Evolutionary conservation across 2,113 vertebrate species (phyloP).

Genomic region (Vicugna pacos): DNA sequence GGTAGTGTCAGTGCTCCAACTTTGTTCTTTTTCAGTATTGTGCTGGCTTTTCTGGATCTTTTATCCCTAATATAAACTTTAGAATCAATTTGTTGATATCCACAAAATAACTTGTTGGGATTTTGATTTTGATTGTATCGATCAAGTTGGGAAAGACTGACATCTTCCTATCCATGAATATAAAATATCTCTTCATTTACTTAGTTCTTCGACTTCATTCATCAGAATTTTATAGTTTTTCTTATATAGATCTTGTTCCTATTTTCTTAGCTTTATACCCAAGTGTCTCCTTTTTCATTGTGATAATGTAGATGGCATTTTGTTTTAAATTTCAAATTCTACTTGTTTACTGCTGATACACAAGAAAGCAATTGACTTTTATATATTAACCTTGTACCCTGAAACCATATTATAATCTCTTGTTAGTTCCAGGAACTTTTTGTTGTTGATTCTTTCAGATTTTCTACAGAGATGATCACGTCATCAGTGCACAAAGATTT

Average conservation of each 20-base stretch:
- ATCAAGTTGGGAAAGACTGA: neutral
- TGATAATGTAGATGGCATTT: neutral
- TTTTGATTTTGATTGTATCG: neutral
- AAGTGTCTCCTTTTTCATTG: neutral
- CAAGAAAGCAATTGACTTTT: neutral
- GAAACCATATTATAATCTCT: neutral
- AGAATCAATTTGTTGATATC: neutral
- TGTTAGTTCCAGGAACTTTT: neutral
- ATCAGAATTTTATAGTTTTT: neutral
- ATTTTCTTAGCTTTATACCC: constrained; percentile 18
- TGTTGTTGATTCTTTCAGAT: neutral
- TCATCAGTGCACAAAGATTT: neutral
- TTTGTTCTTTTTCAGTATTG: neutral
- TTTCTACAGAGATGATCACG: neutral
- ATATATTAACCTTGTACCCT: neutral
- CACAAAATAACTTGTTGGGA: neutral
- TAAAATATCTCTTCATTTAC: neutral
- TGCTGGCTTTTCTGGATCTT: neutral
- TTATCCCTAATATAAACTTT: neutral
- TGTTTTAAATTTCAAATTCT: constrained; percentile 5
- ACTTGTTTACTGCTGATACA: neutral
- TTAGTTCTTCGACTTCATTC: neutral
- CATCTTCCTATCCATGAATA: neutral
- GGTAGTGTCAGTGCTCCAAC: neutral
- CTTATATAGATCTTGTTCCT: neutral